Percentiles rank a stretch among this genome's conserved stretches.
These are phyloP conservation scores for Brachionus manjavacas DNA, from an alignment of 1,140 invertebrate genomes.

Conservation along the genomic window DNA sequence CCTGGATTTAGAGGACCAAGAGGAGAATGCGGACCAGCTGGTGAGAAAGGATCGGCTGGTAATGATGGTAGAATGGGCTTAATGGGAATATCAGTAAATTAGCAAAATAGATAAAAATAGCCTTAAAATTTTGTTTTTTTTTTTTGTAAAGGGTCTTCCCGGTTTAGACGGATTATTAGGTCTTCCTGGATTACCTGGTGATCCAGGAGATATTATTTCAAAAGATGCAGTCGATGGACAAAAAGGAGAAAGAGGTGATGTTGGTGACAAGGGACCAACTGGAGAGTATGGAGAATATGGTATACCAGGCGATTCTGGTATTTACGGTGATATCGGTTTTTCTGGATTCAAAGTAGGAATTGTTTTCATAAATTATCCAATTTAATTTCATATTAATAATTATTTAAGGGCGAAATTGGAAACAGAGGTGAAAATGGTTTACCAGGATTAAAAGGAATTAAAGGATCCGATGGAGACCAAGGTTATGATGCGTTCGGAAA, in stretches of 20 bases:
- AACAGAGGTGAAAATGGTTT: slow-evolving; percentile 49
- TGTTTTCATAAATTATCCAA: not conserved
- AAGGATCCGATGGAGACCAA: slow-evolving; percentile 44
- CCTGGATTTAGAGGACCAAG: not conserved
- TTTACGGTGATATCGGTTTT: slow-evolving; percentile 26
- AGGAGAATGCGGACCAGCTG: slow-evolving; percentile 9
- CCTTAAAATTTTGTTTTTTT: not conserved
- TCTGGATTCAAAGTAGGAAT: slow-evolving; percentile 32
- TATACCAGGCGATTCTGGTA: not conserved
- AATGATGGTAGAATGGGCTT: slow-evolving; percentile 7
- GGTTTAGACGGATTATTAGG: slow-evolving; percentile 36
- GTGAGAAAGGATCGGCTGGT: slow-evolving; percentile 11
- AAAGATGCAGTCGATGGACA: not conserved
- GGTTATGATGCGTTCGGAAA: slow-evolving; percentile 19
- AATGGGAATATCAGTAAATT: not conserved
- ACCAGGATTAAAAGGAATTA: slow-evolving; percentile 60
- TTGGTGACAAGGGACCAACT: not conserved
- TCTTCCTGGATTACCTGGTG: slow-evolving; percentile 2
- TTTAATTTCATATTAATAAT: not conserved
- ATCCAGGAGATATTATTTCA: slow-evolving; percentile 26
- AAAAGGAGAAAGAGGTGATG: slow-evolving; percentile 19
- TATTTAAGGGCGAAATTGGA: slow-evolving; percentile 15
- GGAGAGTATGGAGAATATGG: slow-evolving; percentile 38
- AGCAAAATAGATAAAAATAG: not conserved
- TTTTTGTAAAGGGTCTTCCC: not conserved